Conservation (phyloP, 1,140 invertebrate genomes). For the Manduca sexta region DNA sequence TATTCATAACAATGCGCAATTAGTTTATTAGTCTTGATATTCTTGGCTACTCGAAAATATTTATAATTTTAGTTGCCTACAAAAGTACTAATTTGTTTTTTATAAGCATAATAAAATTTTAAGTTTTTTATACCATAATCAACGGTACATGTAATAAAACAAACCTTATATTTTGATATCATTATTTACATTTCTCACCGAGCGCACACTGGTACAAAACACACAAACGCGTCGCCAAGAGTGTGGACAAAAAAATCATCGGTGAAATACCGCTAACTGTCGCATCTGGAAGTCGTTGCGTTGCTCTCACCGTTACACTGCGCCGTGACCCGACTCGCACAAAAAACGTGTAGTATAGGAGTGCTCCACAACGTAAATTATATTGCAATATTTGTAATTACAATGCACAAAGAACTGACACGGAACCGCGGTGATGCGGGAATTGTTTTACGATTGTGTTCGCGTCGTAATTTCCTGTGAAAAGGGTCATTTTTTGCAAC, state of each 20-base stretch:
- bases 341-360: conserved; percentile 46
- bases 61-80: too few relatives aligned
- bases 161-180: not conserved
- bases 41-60: too few relatives aligned
- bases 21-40: too few relatives aligned
- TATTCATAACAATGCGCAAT: too few relatives aligned
- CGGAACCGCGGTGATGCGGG: conserved; percentile 19
- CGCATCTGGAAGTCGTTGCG: conserved; percentile 60
- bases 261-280: conserved; percentile 56
- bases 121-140: too few relatives aligned
- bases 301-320: conserved; percentile 48
- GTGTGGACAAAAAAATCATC: conserved; percentile 43
- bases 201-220: conserved; percentile 20
- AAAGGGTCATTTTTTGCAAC: not conserved
- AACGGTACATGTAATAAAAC: too few relatives aligned
- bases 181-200: conserved; percentile 16
- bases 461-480: too few relatives aligned
- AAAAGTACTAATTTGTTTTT: too few relatives aligned
- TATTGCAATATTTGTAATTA: conserved; percentile 36
- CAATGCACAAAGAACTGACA: conserved; percentile 31
- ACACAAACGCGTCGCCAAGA: conserved; percentile 8
- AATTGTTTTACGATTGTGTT: conserved; percentile 2
- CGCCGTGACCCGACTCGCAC: conserved; percentile 35
- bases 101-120: too few relatives aligned
- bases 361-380: conserved; percentile 40